Percentiles rank a stretch among this genome's conserved stretches.
phyloP scores from a whole-genome alignment of 1,140 invertebrate genomes.

The Drusus annulatus region DNA sequence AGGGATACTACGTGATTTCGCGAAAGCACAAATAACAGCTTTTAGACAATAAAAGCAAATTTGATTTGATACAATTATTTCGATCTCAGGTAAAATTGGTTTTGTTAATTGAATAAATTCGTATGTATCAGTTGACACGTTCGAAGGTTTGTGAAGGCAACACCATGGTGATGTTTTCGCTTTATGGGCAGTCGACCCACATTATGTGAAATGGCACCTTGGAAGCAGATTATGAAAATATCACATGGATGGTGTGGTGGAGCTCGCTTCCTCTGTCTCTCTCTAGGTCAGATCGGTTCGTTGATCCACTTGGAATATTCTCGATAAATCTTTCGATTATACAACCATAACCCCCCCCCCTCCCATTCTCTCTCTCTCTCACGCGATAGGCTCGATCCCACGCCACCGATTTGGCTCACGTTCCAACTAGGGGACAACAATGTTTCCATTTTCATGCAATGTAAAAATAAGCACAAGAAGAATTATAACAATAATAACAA shows the following conservation, averaged over 20 bases:
- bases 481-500: too few species aligned
- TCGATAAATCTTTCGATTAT: conserved; percentile 56
- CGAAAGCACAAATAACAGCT: too few species aligned
- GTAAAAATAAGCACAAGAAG: too few species aligned
- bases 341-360: conserved; percentile 39
- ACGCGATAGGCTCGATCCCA: not conserved
- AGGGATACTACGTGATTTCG: too few species aligned
- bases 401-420: not conserved
- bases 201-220: conserved; percentile 37
- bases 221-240: conserved; percentile 30
- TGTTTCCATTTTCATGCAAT: too few species aligned
- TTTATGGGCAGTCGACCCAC: conserved; percentile 32
- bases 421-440: not conserved
- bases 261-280: conserved; percentile 20
- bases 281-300: conserved; percentile 55
- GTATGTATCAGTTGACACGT: conserved; percentile 4
- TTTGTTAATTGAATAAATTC: too few species aligned
- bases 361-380: conserved; percentile 41
- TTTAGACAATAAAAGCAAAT: too few species aligned
- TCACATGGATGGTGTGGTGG: conserved; percentile 18
- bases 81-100: too few species aligned
- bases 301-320: conserved; percentile 57
- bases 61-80: too few species aligned
- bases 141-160: conserved; percentile 3
- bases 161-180: conserved; percentile 22